Conservation (phyloP, 1,140 invertebrate genomes). For the Ptiloglossa arizonensis region DNA sequence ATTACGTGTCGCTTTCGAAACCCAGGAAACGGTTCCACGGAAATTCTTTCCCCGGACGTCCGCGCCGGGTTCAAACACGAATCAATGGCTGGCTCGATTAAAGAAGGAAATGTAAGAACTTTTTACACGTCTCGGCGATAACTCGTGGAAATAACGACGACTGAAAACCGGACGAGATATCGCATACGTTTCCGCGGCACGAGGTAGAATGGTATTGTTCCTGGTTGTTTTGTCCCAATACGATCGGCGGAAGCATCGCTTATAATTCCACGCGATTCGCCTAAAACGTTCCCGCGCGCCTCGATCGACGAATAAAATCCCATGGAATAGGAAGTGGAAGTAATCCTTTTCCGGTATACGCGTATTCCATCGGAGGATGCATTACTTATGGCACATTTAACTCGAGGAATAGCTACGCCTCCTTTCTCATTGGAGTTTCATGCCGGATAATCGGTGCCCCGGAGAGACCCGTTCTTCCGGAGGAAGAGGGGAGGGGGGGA, state of each 20-base stretch:
- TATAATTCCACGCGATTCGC: neutral
- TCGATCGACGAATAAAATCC: slow-evolving; percentile 34
- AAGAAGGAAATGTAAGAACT: slow-evolving; percentile 6
- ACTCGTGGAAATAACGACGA: neutral
- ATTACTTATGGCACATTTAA: slow-evolving; percentile 69
- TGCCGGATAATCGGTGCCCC: slow-evolving; percentile 45
- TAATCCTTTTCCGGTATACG: slow-evolving; percentile 54
- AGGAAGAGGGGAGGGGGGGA: no score
- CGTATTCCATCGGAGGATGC: slow-evolving; percentile 62
- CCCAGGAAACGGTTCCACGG: neutral
- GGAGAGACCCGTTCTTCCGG: slow-evolving; percentile 8
- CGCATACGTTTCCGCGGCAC: neutral
- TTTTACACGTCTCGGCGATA: neutral
- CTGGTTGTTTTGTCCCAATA: neutral
- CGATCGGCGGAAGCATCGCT: neutral
- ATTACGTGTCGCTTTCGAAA: neutral
- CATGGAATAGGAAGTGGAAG: slow-evolving; percentile 36
- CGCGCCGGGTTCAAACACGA: neutral
- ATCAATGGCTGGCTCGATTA: slow-evolving; percentile 13
- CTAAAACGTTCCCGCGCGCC: slow-evolving; percentile 7
- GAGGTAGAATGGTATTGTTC: neutral
- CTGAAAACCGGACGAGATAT: neutral
- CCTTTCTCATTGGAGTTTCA: slow-evolving; percentile 51
- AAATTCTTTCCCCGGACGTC: neutral
- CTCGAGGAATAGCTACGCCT: slow-evolving; percentile 31